phyloP scores from a whole-genome alignment of 1,140 invertebrate genomes.

The Danaus plexippus region DNA sequence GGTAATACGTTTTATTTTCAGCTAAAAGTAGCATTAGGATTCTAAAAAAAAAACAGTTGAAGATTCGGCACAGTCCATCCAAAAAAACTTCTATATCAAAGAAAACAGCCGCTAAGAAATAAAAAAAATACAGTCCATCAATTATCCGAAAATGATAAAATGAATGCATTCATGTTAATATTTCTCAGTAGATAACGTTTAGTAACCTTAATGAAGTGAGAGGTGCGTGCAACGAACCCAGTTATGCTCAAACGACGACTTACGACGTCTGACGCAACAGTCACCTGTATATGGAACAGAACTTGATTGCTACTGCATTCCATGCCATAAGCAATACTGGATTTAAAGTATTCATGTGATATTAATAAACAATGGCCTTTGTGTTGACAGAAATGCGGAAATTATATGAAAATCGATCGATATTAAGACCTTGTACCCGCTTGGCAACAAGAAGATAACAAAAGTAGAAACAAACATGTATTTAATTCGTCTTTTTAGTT shows the following conservation, averaged over 20 bases:
- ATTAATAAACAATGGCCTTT: conserved; percentile 26
- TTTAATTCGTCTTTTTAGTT: no score
- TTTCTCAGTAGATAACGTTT: conserved; percentile 1
- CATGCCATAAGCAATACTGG: conserved; percentile 31
- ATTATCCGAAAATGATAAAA: not conserved
- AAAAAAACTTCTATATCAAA: no score
- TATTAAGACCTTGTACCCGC: conserved; percentile 14
- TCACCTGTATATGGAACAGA: conserved; percentile 52
- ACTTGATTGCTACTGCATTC: conserved; percentile 49
- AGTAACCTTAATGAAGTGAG: conserved; percentile 39
- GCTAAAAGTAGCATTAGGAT: no score
- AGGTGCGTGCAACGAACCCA: conserved; percentile 30
- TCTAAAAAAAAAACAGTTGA: no score
- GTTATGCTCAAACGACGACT: conserved; percentile 23
- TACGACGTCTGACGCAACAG: conserved; percentile 48
- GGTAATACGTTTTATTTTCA: no score
- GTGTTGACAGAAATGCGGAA: conserved; percentile 25
- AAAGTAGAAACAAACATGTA: no score
- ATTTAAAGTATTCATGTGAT: conserved; percentile 19
- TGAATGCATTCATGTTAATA: not conserved
- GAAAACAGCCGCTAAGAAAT: no score
- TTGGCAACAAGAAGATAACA: conserved; percentile 6
- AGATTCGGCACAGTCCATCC: no score
- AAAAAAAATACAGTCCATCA: no score
- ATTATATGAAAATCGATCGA: conserved; percentile 19